Evolutionary conservation across 2,888 invertebrate genomes (phyloP), one percentile per base, ranked within the genome.

Genomic region (Rhagophthalmus giganteus): DNA sequence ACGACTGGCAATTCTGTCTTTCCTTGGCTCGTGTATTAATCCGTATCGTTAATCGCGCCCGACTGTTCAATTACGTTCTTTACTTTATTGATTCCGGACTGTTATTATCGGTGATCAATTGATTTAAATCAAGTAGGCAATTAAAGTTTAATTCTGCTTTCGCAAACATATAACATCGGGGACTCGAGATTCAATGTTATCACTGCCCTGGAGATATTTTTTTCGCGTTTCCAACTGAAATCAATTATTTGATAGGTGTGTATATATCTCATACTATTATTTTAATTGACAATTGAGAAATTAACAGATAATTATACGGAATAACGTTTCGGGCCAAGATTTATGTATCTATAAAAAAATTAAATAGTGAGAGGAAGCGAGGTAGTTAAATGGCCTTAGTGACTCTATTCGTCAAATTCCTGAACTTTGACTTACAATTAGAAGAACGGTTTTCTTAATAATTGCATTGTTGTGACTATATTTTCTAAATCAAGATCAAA

Each of bases 31-130:
- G 41, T 41, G 32, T 32, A 31, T 41, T 32, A 41, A 41, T 32
- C 34, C 47, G 39, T 47, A 47, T 47, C 47, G 32, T 31, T 37
- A 47, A 47, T 47, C 47, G 39, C 33, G 25, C 38, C 15, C 35
- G 46, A 38, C 38, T 31, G 47, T 39, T 47, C 39, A 47, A 47
- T 47, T 47, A 40, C 47, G 33, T 47, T 40, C 47, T 47, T 47
- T 47, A 47, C 40, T 47, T 47, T 47, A 47, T 47, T 47, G 33
- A 38, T 40, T 47, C 34, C 40, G 39, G 32, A 40, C 39, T 40
- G 47, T 40, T 47, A 46, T 47, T 47, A 40, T 47, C 47, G 47
- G 13, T 10, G 39, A 47, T 47, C 46, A 31, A 20, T 25, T 37
- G 37, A 46, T 46, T 46, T 46, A 46, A 46, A 37, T 46, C 46